Evolutionary conservation across 2,797 vertebrate genomes (phyloP), one percentile per base, ranked within the genome.

Genomic region (Amblyopsis hoosieri): DNA sequence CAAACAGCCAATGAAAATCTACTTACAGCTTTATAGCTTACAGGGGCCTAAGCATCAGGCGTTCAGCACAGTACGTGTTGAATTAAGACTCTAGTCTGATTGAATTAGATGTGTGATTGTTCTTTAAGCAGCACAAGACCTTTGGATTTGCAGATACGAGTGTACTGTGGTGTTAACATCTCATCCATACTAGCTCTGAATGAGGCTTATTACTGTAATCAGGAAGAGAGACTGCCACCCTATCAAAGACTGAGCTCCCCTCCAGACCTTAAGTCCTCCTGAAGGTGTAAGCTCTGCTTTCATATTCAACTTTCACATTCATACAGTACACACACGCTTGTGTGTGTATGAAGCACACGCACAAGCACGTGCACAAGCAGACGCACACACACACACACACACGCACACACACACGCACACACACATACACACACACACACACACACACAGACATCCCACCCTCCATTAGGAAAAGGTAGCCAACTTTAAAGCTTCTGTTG

Each of bases 211-310:
- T 37, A 23, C 19, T 23, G 19, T 23, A 37, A 37, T 37, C 33
- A 37, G 33, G 31, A 33, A 33, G 31, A 33, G 31, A 4, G 6
- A 33, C 31, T 33, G 31, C 31, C 31, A 4, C 31, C 3, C 31
- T 7, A 33, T 7, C 31, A 33, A 1, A 7, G 15, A 58, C 11
- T 3, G 14, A 58, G 17, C 13, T 33, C 57, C 45, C 42, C 14
- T 48, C 12, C 15, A 37, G 50, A 7, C 49, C 14, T 15, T 15
- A 52, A 52, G 59, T 15, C 47, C 33, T 29, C 61, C 56, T 46
- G 13, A n/a, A 12, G 47, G 1, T 1, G 45, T 15, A 62, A 63
- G 37, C 52, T 55, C 66, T 67, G 17, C 14, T 46, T 62, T 59
- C 17, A 60, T 56, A 23, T 66, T 48, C 51, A 37, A 37, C 33